Evolutionary conservation across 2,888 invertebrate genomes (phyloP).

Genomic region (Trichogramma dendrolimi): DNA sequence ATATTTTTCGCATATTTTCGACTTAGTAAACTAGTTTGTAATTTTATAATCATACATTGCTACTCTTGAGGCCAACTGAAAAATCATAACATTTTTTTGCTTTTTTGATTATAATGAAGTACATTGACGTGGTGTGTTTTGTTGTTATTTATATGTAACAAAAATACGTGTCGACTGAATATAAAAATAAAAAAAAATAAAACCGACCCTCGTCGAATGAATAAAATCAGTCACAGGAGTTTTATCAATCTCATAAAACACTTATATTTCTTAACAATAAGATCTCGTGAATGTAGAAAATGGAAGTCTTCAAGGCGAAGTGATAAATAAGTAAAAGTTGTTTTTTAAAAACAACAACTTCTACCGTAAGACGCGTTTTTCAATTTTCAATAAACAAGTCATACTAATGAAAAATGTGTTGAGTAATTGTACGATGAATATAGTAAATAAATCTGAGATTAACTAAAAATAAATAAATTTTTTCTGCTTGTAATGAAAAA

Average conservation of each 20-base stretch:
- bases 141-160: too few species aligned
- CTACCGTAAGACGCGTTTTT: slow-evolving; percentile 23
- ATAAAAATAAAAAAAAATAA: slow-evolving; percentile 1
- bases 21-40: too few species aligned
- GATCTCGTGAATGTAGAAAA: slow-evolving; percentile 11
- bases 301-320: not conserved
- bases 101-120: too few species aligned
- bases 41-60: too few species aligned
- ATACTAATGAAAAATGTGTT: slow-evolving; percentile 1
- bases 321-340: not conserved
- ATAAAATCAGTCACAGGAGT: not conserved
- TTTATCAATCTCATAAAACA: not conserved
- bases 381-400: slow-evolving; percentile 11
- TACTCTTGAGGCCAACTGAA: too few species aligned
- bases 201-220: not conserved
- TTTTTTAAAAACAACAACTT: slow-evolving; percentile 15
- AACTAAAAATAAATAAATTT: slow-evolving; percentile 17
- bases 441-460: slow-evolving; percentile 22
- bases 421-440: slow-evolving; percentile 5
- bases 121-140: too few species aligned
- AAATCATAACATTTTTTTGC: too few species aligned
- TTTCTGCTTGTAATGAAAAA: slow-evolving; percentile 18
- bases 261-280: slow-evolving; percentile 6
- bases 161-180: too few species aligned
- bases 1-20: too few species aligned